Conservation (phyloP, 2,888 invertebrate genomes). For the Drosophila pseudotakahashii region DNA sequence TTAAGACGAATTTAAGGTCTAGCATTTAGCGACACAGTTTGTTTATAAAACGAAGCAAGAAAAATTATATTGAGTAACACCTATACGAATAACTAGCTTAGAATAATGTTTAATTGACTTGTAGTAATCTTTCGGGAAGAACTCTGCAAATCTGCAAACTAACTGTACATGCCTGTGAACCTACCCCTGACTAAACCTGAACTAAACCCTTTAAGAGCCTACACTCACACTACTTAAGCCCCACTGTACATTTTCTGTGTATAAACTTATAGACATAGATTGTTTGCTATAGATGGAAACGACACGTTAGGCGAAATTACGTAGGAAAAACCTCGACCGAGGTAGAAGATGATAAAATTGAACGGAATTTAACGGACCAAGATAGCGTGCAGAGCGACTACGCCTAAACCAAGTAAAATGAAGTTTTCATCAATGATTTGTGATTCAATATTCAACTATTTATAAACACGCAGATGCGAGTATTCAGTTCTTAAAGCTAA, state of each 20-base stretch:
- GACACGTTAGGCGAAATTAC: constrained; percentile 63
- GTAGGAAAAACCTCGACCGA: constrained; percentile 34
- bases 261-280: constrained; percentile 68
- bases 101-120: constrained; percentile 74
- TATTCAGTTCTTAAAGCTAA: constrained; percentile 70
- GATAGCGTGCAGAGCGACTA: constrained; percentile 82
- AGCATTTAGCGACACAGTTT: constrained; percentile 76
- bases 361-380: constrained; percentile 82
- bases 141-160: constrained; percentile 27
- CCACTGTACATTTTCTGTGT: constrained; percentile 81
- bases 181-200: constrained; percentile 32
- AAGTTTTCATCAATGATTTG: constrained; percentile 83
- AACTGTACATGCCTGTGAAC: constrained; percentile 72
- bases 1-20: constrained; percentile 78
- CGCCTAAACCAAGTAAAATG: constrained; percentile 79
- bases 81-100: constrained; percentile 48
- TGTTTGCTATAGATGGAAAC: constrained; percentile 65
- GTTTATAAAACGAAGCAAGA: constrained; percentile 71
- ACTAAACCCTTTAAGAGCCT: constrained; percentile 18
- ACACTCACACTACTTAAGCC: constrained; percentile 27
- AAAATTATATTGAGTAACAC: constrained; percentile 42
- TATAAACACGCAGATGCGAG: constrained; percentile 50
- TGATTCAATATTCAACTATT: constrained; percentile 81
- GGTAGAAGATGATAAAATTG: constrained; percentile 64
- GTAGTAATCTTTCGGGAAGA: constrained; percentile 74